These are phyloP conservation scores for Ormyrus thymus DNA, from an alignment of 2,888 invertebrate genomes.

Conservation along the genomic window DNA sequence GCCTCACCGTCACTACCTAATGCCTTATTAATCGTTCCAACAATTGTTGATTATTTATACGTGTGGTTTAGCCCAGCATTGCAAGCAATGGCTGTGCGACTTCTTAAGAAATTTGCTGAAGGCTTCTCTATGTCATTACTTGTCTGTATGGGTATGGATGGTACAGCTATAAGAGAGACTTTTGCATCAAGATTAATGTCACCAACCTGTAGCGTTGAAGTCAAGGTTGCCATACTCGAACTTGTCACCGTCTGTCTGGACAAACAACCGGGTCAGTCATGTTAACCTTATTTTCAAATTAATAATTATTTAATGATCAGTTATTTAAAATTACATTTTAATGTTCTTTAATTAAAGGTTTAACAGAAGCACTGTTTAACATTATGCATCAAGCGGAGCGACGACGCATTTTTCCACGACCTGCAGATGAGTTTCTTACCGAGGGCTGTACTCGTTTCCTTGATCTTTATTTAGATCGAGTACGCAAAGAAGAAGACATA, in stretches of 20 bases:
- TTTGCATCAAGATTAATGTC: constrained; percentile 77
- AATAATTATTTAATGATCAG: too few species aligned
- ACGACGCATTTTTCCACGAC: constrained; percentile 71
- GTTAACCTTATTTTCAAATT: not conserved
- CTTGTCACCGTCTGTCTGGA: constrained; percentile 75
- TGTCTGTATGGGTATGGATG: constrained; percentile 79
- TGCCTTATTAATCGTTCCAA: constrained; percentile 75
- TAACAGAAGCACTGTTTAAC: constrained; percentile 73
- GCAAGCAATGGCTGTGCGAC: constrained; percentile 77
- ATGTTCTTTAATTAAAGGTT: constrained; percentile 60
- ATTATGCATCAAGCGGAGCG: constrained; percentile 73
- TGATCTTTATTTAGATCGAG: constrained; percentile 69
- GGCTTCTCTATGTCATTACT: constrained; percentile 79
- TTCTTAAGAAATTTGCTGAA: constrained; percentile 77
- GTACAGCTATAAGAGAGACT: constrained; percentile 78
- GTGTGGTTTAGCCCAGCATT: constrained; percentile 78
- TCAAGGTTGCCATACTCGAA: constrained; percentile 75
- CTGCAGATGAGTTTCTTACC: constrained; percentile 71
- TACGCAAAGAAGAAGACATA: constrained; percentile 69
- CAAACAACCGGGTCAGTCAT: constrained; percentile 71
- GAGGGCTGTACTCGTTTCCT: constrained; percentile 72
- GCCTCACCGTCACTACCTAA: constrained; percentile 72
- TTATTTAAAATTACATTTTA: too few species aligned
- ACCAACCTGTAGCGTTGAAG: constrained; percentile 74
- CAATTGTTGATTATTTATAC: constrained; percentile 78